Percentiles rank a stretch among this genome's conserved stretches.
Conservation (phyloP, 2,113 vertebrate species). For the Triplophysa dalaica region DNA sequence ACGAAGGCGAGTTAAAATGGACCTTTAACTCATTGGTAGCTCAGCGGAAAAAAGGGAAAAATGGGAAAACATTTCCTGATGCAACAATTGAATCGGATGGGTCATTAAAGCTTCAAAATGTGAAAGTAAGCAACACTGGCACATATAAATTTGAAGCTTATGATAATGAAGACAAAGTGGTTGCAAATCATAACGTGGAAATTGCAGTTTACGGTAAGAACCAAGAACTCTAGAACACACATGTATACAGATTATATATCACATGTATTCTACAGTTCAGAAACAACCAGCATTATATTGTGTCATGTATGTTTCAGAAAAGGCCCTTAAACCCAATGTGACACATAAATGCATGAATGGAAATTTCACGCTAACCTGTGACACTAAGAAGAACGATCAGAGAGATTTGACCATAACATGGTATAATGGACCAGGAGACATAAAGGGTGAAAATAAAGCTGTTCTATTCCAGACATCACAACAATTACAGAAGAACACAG, state of each 20-base stretch:
- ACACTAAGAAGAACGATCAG: fast-evolving
- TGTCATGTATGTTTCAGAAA: slow-evolving; percentile 28
- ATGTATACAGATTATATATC: neutral
- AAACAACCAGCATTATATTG: no score
- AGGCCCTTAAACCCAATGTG: slow-evolving; percentile 12
- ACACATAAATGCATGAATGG: neutral
- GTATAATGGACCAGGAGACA: neutral
- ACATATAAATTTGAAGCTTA: neutral
- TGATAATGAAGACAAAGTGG: fast-evolving
- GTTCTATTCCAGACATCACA: fast-evolving
- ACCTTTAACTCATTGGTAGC: neutral
- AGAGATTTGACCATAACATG: neutral
- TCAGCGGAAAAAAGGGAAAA: neutral
- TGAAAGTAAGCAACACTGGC: neutral
- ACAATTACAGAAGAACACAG: fast-evolving
- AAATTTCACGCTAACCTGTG: neutral
- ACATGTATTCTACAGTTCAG: neutral
- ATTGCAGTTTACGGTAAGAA: slow-evolving; percentile 45
- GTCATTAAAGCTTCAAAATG: fast-evolving
- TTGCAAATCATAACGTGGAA: fast-evolving
- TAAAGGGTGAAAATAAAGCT: fast-evolving
- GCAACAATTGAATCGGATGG: neutral
- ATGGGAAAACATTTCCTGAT: neutral
- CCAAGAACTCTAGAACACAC: neutral
- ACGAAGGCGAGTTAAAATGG: neutral